A percentile compares a stretch with the other conserved stretches of the same genome.
phyloP scores from a whole-genome alignment of 2,888 invertebrate genomes.

The Eupithecia dodoneata region DNA sequence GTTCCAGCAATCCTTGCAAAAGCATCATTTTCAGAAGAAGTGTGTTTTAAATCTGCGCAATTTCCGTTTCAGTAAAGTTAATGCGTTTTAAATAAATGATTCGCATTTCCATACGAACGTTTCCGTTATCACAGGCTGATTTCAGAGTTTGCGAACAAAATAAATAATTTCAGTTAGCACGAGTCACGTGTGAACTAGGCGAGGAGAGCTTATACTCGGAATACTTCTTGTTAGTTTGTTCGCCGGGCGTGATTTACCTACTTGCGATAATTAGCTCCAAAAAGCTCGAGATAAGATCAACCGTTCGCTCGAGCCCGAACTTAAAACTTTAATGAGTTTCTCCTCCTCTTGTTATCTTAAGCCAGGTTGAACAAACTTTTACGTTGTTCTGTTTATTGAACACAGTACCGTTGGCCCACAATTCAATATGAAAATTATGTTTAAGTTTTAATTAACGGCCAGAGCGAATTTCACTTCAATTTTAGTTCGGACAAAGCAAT shows the following conservation, averaged over 20 bases:
- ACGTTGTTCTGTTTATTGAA: slow-evolving; percentile 72
- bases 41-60: not conserved
- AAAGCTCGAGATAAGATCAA: slow-evolving; percentile 65
- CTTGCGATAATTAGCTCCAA: slow-evolving; percentile 60
- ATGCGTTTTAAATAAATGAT: not conserved
- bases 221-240: slow-evolving; percentile 41
- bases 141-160: slow-evolving; percentile 1
- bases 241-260: slow-evolving; percentile 45
- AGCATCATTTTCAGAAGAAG: not conserved
- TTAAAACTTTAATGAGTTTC: slow-evolving; percentile 81
- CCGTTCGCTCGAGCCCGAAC: slow-evolving; percentile 59
- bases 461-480: slow-evolving; percentile 58
- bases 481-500: slow-evolving; percentile 53
- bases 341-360: slow-evolving; percentile 75
- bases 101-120: not conserved
- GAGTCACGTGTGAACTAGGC: slow-evolving; percentile 13
- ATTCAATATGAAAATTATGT: slow-evolving; percentile 67
- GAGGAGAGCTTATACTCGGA: slow-evolving; percentile 24
- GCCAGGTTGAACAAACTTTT: slow-evolving; percentile 66
- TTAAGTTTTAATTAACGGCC: slow-evolving; percentile 70
- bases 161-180: slow-evolving; percentile 34
- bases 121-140: not conserved
- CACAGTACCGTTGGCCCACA: slow-evolving; percentile 61
- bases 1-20: not conserved
- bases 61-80: not conserved